Evolutionary conservation across 2,113 vertebrate genomes (phyloP).

Genomic region (Eurystomus gularis): DNA sequence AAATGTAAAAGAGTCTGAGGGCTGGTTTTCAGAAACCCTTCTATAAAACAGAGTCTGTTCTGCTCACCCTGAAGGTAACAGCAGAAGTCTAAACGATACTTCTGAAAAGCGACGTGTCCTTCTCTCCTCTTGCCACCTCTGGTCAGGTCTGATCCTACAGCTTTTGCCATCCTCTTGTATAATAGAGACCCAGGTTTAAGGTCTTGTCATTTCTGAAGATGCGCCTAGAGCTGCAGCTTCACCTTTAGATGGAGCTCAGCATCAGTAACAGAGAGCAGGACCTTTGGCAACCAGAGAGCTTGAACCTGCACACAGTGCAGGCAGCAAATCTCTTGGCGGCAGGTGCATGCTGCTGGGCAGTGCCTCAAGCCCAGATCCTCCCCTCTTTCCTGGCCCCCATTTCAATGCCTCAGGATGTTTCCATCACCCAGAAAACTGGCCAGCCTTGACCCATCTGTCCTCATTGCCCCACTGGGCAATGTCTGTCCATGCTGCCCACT

Average conservation of each 20-base stretch:
- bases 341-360: neutral
- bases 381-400: neutral
- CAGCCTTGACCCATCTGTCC: neutral
- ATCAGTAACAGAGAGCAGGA: neutral
- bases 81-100: neutral
- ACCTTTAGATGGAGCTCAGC: neutral
- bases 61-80: neutral
- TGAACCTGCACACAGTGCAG: rapidly evolving
- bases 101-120: neutral
- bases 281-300: rapidly evolving
- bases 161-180: neutral
- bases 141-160: neutral
- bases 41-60: neutral
- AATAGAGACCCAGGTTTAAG: neutral
- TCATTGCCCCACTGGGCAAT: neutral
- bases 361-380: neutral
- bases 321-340: rapidly evolving
- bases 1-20: neutral
- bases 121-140: neutral
- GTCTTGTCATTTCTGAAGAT: too few relatives aligned
- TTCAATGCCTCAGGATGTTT: neutral
- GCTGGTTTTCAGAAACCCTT: neutral
- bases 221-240: slow-evolving; percentile 3
- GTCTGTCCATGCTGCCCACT: neutral
- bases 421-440: neutral